A percentile compares a stretch with the other conserved stretches of the same genome.
Evolutionary conservation across 1,140 invertebrate species (phyloP).

Genomic region (Lamellibrachia luymesi): DNA sequence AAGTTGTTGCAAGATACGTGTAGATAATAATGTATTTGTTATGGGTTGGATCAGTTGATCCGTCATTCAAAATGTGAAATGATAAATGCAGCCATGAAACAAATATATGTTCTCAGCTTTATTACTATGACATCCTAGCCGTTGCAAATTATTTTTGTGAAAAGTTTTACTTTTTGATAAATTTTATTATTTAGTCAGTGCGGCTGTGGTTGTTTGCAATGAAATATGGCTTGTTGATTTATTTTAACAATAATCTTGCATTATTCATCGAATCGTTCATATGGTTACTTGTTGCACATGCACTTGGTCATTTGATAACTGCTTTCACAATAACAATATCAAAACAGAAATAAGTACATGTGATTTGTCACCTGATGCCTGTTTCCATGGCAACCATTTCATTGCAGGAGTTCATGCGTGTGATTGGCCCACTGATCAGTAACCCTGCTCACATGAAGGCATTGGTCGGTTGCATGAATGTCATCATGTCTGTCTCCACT

Average conservation of each 20-base stretch:
- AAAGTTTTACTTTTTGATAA: neutral
- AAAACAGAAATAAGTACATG: neutral
- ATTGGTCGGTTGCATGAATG: conserved; percentile 42
- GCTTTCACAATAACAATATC: neutral
- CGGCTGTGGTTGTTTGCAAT: neutral
- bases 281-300: too few species aligned
- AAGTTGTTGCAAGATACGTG: neutral
- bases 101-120: too few species aligned
- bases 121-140: neutral
- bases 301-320: too few species aligned
- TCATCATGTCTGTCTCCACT: conserved; percentile 40
- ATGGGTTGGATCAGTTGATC: too few species aligned
- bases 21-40: too few species aligned
- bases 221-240: too few species aligned
- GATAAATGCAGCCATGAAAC: too few species aligned
- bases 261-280: too few species aligned
- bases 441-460: conserved; percentile 43
- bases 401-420: conserved; percentile 42
- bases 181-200: neutral
- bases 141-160: neutral
- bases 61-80: too few species aligned
- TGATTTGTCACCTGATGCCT: neutral
- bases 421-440: conserved; percentile 40
- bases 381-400: conserved; percentile 2
- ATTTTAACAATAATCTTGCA: too few species aligned